Evolutionary conservation across 2,113 vertebrate species (phyloP), one percentile per base, ranked within the genome.

Genomic region (Corythoichthys haematopterus): DNA sequence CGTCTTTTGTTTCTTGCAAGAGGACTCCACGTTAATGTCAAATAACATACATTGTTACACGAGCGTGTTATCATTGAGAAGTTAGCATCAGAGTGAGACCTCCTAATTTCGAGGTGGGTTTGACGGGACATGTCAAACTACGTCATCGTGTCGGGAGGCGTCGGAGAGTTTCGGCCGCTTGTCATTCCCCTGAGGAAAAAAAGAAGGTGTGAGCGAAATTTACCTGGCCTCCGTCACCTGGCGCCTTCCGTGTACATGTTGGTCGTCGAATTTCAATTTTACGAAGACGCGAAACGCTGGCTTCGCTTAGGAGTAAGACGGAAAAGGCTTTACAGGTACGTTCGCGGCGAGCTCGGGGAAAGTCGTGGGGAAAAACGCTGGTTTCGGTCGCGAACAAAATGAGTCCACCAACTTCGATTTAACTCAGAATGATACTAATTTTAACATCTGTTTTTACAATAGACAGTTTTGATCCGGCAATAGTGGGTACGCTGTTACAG

Each of bases 321-420:
- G 78, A 82, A 70, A 75, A 71, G 68, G 62, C 70, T 1, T 59
- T 89, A 68, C 87, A 91, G 90, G 90, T 91, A 68, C 56, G 80
- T 77, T 61, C 15, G 36, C 37, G 70, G 61, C 15, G 33, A 36
- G 70, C 8, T 69, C 50, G 53, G 33, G 70, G 8, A 10, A 57
- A 65, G 69, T 53, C 57, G 38, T 28, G 68, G 66, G 58, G n/a
- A 66, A 75, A 71, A 15, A 57, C 11, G 62, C 67, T 76, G 61
- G 74, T 77, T 74, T 75, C 72, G 43, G 48, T 67, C 7, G 6
- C 60, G 6, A 45, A 11, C 13, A 6, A 43, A 62, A 61, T 9
- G 40, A 62, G 10, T 46, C 40, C 20, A 64, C 13, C 46, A 37
- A 37, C 14, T 15, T 6, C 33, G 12, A 14, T 8, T 57, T 57